Percentiles rank a stretch among this genome's conserved stretches.
Conservation (phyloP, 2,113 vertebrate species). For the Charina bottae region DNA sequence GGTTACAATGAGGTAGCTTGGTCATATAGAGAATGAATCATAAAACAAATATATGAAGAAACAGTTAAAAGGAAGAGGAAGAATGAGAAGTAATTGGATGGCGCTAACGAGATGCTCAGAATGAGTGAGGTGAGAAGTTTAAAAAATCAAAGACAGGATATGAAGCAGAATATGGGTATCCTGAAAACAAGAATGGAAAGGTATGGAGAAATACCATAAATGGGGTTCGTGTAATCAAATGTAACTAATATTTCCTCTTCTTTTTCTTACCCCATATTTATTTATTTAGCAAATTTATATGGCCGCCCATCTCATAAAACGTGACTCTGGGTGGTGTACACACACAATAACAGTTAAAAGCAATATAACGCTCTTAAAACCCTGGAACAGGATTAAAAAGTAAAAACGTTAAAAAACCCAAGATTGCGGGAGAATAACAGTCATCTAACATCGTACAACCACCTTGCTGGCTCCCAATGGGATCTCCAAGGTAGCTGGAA, state of each 20-base stretch:
- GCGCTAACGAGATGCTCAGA: background rate
- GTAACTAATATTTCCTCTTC: background rate
- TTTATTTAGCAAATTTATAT: background rate
- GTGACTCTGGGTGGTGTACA: background rate
- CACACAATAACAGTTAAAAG: background rate
- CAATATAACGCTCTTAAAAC: background rate
- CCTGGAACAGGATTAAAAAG: background rate
- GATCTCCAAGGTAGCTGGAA: background rate
- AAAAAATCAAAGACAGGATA: background rate
- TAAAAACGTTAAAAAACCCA: background rate
- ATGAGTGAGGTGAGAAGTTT: background rate
- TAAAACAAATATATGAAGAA: background rate
- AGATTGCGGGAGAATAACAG: background rate
- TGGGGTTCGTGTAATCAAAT: background rate
- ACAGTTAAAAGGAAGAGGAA: background rate
- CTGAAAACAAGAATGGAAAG: background rate
- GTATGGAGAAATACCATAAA: background rate
- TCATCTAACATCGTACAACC: background rate
- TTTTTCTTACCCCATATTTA: background rate
- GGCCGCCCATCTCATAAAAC: background rate
- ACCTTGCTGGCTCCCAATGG: background rate
- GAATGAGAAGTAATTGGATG: background rate
- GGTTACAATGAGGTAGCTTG: background rate
- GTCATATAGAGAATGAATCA: background rate
- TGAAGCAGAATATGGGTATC: background rate